Evolutionary conservation across 1,140 invertebrate species (phyloP), one percentile per base, ranked within the genome.

Genomic region (Vanessa tameamea): DNA sequence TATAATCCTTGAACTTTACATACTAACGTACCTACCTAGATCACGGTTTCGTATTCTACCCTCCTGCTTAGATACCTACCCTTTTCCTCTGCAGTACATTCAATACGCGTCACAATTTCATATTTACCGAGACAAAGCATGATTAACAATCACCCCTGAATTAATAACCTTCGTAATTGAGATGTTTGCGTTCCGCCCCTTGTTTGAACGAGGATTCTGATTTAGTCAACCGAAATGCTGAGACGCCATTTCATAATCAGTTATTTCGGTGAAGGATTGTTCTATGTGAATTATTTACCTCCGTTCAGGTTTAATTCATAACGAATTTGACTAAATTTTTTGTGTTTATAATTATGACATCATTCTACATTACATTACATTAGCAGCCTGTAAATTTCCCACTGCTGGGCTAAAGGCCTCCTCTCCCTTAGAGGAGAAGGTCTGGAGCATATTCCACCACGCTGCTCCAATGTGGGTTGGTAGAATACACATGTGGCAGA

Each of bases 81-180:
- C 53, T 23, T 57, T 57, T 16, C 51, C n/a, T n/a, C n/a, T 16
- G 5, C 51, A 6, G 15, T 53, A 51, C 48, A 47, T 47, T 20
- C 63, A 64, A 47, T 47, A 67, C 72, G 72, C 73, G 78, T 77
- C 78, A 75, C 78, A 77, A 73, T 65, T 75, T 73, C 59, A 69
- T 80, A 73, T 83, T 81, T 79, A 71, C 69, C 69, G 64, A 81
- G 76, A 79, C 76, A 78, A 75, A 79, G 77, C 76, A 71, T 82
- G 83, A 83, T 83, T 85, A 86, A 85, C 78, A 83, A 82, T 77
- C 77, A 79, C 77, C 79, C 79, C 77, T 78, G 82, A 85, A 87
- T 86, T 87, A 87, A 87, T 86, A 87, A 87, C 64, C 69, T 64
- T 68, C 69, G 86, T 87, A 87, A 87, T 87, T 87, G 86, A 87